Evolutionary conservation across 2,113 vertebrate species (phyloP), one percentile per base, ranked within the genome.

Genomic region (Rhinopomastus cyanomelas): DNA sequence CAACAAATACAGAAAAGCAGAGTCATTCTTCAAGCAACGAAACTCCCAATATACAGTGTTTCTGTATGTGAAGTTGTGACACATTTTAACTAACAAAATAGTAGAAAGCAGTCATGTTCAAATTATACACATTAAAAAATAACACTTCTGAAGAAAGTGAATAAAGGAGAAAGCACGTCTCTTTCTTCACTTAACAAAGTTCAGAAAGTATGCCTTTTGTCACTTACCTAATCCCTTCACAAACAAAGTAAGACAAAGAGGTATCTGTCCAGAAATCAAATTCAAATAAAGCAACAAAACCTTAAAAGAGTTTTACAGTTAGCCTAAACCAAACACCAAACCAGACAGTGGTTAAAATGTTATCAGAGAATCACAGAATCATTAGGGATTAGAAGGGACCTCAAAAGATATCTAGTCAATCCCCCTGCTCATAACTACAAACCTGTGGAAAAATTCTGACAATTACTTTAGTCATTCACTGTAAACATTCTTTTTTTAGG

Each of bases 41-140:
- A 55, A 60, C 27, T 17, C 5, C 12, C 46, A 30, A n/a, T 16
- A 30, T 6, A 51, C 21, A 10, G 8, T 44, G 17, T 16, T 52
- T 37, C 52, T 67, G 32, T 25, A 64, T 4, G 2, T 9, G 14
- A 72, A 73, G 27, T 26, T 7, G 23, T 29, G 57, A n/a, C 26
- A 69, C 16, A 34, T 19, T 55, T 73, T 36, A 61, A 79, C 27
- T 36, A 75, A 29, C 23, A 55, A 62, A 75, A 25, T 7, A 74
- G 48, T 0, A 26, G 32, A 75, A 82, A 87, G n/a, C n/a, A 26
- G 7, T 16, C 44, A 61, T 10, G 27, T 16, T 74, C 48, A 59
- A 36, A 23, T 17, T 9, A 57, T 8, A 27, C 0, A 49, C 0
- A 2, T 27, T 46, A 36, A 52, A 57, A 39, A 73, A 5, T 88